Evolutionary conservation across 2,888 invertebrate species (phyloP).

Genomic region (Drosophila anceps): DNA sequence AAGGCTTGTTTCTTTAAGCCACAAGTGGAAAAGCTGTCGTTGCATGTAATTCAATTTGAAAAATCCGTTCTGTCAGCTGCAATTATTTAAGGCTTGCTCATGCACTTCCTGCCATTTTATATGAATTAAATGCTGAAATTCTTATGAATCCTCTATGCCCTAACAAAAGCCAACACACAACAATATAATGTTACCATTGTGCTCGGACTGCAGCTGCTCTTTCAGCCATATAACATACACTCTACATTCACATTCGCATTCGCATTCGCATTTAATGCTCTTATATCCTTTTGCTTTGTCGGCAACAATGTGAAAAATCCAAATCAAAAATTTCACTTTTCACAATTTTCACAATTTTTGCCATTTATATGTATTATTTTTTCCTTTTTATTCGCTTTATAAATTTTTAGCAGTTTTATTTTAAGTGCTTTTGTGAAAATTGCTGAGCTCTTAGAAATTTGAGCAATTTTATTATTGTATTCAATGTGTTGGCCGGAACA

Average conservation of each 20-base stretch:
- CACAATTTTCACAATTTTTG: slow-evolving; percentile 17
- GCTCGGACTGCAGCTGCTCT: slow-evolving; percentile 36
- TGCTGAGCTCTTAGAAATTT: slow-evolving; percentile 29
- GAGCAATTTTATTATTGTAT: slow-evolving; percentile 2
- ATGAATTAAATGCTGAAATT: slow-evolving; percentile 74
- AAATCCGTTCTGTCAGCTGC: slow-evolving; percentile 42
- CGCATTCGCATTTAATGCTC: slow-evolving; percentile 13
- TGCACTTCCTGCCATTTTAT: slow-evolving; percentile 69
- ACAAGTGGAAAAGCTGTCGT: slow-evolving; percentile 24
- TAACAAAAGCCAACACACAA: slow-evolving; percentile 41
- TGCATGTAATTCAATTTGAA: slow-evolving; percentile 42
- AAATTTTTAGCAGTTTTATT: slow-evolving; percentile 26
- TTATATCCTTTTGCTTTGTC: slow-evolving; percentile 43
- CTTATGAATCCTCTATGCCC: slow-evolving; percentile 55
- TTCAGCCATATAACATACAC: slow-evolving; percentile 2
- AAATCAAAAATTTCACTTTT: slow-evolving; percentile 39
- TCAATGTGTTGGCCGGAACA: background rate
- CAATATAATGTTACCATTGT: slow-evolving; percentile 45
- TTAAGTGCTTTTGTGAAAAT: slow-evolving; percentile 38
- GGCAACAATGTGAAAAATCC: slow-evolving; percentile 51
- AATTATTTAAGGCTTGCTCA: slow-evolving; percentile 63
- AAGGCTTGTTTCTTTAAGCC: slow-evolving; percentile 31
- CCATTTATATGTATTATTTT: slow-evolving; percentile 3
- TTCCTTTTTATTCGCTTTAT: slow-evolving; percentile 27
- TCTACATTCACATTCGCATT: background rate